These are phyloP conservation scores for Danionella dracula DNA, from an alignment of 2,797 vertebrate species.

Conservation along the genomic window DNA sequence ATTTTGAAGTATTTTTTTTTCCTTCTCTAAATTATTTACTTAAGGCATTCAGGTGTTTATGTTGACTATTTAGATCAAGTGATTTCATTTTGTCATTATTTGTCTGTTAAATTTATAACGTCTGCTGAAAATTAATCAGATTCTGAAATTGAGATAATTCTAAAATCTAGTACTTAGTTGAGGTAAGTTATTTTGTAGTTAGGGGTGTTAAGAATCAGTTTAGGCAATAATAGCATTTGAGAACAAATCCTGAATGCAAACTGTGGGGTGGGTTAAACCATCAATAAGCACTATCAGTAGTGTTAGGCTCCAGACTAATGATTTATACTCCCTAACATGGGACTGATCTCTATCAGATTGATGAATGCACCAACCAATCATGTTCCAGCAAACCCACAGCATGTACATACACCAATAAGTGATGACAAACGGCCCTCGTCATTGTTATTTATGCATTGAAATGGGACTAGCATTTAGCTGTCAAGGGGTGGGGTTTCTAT, in stretches of 20 bases:
- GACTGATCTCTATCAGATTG: slow-evolving; percentile 98
- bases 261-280: slow-evolving; percentile 89
- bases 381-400: slow-evolving; percentile 87
- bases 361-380: slow-evolving; percentile 99
- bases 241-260: slow-evolving; percentile 76
- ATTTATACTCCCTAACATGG: slow-evolving; percentile 93
- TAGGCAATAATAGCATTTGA: slow-evolving; percentile 58
- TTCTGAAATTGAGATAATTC: too few species aligned
- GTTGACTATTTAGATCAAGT: background rate
- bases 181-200: background rate
- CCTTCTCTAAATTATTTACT: background rate
- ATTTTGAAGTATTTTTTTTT: background rate
- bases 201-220: slow-evolving; percentile 49
- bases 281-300: slow-evolving; percentile 99
- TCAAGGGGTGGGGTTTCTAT: slow-evolving; percentile 19
- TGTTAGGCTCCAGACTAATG: slow-evolving; percentile 90
- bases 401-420: slow-evolving; percentile 95
- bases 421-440: slow-evolving; percentile 87
- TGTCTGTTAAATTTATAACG: too few species aligned
- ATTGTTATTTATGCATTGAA: slow-evolving; percentile 79
- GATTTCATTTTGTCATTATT: slow-evolving; percentile 29
- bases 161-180: too few species aligned
- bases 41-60: slow-evolving; percentile 44
- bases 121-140: too few species aligned
- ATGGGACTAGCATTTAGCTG: slow-evolving; percentile 20